These are phyloP conservation scores for Pseudococcus jackbeardsleyi DNA, from an alignment of 2,888 invertebrate species.

Conservation along the genomic window DNA sequence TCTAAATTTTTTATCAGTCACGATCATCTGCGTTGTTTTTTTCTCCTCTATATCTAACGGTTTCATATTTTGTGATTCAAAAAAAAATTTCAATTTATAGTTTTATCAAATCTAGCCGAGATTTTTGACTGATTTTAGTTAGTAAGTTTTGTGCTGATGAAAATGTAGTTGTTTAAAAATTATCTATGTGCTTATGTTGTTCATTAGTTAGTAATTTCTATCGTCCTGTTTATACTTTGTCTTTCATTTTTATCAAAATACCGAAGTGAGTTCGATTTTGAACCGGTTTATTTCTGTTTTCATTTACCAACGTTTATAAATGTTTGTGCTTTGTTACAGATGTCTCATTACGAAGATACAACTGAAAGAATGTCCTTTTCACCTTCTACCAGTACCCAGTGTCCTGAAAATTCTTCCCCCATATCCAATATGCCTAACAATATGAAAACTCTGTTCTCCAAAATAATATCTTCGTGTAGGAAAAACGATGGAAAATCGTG, in stretches of 20 bases:
- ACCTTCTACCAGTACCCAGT: conserved; percentile 58
- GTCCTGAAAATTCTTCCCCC: conserved; percentile 52
- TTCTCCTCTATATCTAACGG: neutral
- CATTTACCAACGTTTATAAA: neutral
- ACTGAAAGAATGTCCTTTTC: conserved; percentile 9
- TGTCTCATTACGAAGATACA: neutral
- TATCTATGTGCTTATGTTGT: neutral
- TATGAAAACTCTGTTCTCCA: conserved; percentile 51
- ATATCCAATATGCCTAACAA: neutral
- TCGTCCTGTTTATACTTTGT: neutral
- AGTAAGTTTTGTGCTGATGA: neutral
- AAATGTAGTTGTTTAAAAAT: neutral
- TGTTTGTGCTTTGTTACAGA: conserved; percentile 41
- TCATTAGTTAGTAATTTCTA: neutral
- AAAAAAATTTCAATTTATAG: neutral
- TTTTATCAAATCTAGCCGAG: too few species aligned
- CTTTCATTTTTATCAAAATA: conserved; percentile 10
- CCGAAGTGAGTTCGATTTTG: neutral
- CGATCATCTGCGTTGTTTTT: neutral
- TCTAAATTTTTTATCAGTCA: too few species aligned
- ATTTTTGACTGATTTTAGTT: neutral
- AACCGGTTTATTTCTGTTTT: neutral
- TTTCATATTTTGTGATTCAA: neutral
- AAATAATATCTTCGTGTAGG: conserved; percentile 60
- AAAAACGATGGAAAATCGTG: conserved; percentile 45